phyloP scores from a whole-genome alignment of 2,888 invertebrate genomes.

The Hyposoter didymator region DNA sequence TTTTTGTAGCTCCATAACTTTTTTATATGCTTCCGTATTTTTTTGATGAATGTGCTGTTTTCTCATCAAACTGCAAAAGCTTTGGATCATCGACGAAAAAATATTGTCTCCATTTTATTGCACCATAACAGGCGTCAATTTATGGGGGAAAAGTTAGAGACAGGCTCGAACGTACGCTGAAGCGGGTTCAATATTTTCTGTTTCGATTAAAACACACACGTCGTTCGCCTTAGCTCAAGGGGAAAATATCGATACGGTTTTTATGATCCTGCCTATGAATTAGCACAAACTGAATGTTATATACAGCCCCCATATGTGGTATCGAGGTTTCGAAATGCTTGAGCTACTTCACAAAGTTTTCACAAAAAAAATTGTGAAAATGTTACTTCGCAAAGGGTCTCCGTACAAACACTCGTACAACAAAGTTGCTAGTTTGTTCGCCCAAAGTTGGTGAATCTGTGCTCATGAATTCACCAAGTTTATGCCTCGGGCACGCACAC shows the following conservation, averaged over 20 bases:
- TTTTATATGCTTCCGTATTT: neutral
- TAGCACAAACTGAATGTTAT: neutral
- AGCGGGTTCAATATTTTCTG: neutral
- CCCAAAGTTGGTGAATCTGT: slow-evolving; percentile 31
- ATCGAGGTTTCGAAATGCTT: neutral
- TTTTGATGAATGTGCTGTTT: neutral
- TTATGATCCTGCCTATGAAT: neutral
- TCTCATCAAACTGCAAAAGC: neutral
- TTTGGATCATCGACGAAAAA: neutral
- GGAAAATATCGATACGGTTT: slow-evolving; percentile 15
- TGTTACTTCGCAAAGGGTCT: neutral
- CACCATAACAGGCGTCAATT: neutral
- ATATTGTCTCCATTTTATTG: neutral
- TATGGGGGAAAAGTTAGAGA: neutral
- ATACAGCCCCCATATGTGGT: neutral
- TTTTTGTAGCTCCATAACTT: neutral
- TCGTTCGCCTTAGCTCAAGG: neutral
- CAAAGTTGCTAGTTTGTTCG: slow-evolving; percentile 27
- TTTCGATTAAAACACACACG: neutral
- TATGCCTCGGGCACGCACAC: neutral
- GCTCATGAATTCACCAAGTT: slow-evolving; percentile 29
- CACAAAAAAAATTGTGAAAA: slow-evolving; percentile 24
- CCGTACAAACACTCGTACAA: neutral
- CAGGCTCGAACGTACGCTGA: neutral
- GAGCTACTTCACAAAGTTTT: slow-evolving; percentile 12